Evolutionary conservation across 2,797 vertebrate species (phyloP).

Genomic region (Sitta carolinensis): DNA sequence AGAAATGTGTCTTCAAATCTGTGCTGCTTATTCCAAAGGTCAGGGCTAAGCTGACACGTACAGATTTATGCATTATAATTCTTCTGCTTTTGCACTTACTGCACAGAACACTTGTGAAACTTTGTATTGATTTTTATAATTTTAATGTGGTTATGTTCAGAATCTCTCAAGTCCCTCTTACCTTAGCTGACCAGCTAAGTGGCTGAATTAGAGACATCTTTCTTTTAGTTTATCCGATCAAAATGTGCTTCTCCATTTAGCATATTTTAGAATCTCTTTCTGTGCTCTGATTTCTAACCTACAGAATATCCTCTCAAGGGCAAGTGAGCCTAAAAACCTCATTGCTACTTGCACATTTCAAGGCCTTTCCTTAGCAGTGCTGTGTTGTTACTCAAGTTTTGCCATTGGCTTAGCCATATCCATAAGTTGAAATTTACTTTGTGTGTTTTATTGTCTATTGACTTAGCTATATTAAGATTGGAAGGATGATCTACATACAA

Average conservation of each 20-base stretch:
- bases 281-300: background rate
- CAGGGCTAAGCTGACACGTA: background rate
- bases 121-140: constrained; percentile 12
- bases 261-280: background rate
- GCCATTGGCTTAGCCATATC: fast-evolving
- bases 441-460: background rate
- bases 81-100: background rate
- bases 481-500: background rate
- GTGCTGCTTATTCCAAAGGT: background rate
- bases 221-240: background rate
- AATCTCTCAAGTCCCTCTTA: background rate
- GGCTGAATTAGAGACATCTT: background rate
- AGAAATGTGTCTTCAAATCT: constrained; percentile 14
- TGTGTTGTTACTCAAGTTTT: background rate
- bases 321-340: background rate
- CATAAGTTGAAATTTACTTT: background rate
- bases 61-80: background rate
- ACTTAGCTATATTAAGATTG: background rate
- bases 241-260: background rate
- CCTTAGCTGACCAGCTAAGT: background rate
- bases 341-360: background rate
- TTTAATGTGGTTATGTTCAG: constrained; percentile 9
- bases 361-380: background rate
- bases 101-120: background rate
- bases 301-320: background rate